Conservation (phyloP, 92 coral and sea anemone species). For the Porites evermanni region DNA sequence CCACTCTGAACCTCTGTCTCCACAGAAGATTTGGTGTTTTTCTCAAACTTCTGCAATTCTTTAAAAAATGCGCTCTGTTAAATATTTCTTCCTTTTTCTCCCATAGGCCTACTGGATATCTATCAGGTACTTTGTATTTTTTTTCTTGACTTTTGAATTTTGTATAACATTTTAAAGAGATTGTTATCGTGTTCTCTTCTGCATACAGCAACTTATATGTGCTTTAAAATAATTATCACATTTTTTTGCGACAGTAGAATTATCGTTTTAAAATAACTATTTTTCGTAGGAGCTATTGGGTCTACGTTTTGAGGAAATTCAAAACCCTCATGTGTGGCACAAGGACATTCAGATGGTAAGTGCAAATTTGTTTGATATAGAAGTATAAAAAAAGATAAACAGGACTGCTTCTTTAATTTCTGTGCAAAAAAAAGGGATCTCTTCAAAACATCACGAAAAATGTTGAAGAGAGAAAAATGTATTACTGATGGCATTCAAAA, state of each 20-base stretch:
- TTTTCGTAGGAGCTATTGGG: slow-evolving; percentile 84
- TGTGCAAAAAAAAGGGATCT: too few relatives aligned
- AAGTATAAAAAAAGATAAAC: neutral
- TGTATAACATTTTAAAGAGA: neutral
- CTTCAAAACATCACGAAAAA: too few relatives aligned
- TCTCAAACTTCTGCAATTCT: neutral
- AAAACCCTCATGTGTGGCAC: slow-evolving; percentile 89
- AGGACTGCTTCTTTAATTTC: too few relatives aligned
- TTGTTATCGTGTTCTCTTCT: too few relatives aligned
- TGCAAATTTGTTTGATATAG: neutral
- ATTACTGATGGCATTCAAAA: too few relatives aligned
- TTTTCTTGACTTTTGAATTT: neutral
- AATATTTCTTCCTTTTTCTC: neutral
- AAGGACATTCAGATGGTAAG: slow-evolving; percentile 93
- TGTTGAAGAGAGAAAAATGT: too few relatives aligned
- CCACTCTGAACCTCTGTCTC: too few relatives aligned
- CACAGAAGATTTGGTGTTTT: neutral
- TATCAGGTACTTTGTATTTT: slow-evolving; percentile 79
- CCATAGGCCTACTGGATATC: slow-evolving; percentile 86
- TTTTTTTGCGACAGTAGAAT: too few relatives aligned
- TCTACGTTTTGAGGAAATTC: slow-evolving; percentile 83
- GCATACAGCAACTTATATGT: neutral
- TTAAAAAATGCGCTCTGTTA: neutral
- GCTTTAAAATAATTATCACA: neutral
- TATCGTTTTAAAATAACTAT: neutral